These are phyloP conservation scores for Nomada ruficornis DNA, from an alignment of 2,888 invertebrate species.

Conservation along the genomic window DNA sequence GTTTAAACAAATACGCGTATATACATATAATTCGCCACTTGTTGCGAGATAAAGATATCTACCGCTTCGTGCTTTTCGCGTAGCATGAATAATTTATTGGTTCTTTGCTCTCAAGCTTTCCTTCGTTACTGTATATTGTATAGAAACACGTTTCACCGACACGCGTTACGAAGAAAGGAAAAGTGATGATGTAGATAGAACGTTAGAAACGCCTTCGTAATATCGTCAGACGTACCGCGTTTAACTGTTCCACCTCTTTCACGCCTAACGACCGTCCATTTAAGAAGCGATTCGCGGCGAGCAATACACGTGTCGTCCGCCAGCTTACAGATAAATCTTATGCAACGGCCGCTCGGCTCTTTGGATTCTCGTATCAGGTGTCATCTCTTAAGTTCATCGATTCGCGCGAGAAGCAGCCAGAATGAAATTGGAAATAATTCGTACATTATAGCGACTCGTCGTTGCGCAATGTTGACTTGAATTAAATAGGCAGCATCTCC, in stretches of 20 bases:
- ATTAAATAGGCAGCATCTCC: neutral
- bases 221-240: neutral
- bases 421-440: neutral
- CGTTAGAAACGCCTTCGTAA: conserved; percentile 3
- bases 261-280: neutral
- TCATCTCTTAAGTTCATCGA: neutral
- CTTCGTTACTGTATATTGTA: no score
- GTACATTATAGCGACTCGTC: neutral
- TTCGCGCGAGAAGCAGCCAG: neutral
- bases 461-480: neutral
- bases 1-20: no score
- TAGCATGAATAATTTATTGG: no score
- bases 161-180: neutral
- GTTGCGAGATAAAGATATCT: no score
- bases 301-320: neutral
- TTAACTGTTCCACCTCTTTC: conserved; percentile 5
- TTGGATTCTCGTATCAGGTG: neutral
- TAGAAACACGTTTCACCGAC: no score
- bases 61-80: no score
- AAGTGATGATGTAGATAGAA: conserved; percentile 1
- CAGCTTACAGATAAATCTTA: conserved; percentile 1
- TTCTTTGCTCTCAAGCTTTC: no score
- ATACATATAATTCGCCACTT: no score
- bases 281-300: neutral
- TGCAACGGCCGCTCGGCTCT: neutral